Percentiles rank a stretch among this genome's conserved stretches.
These are phyloP conservation scores for Rhynchonema sp. DNA, from an alignment of 2,888 invertebrate species.

Conservation along the genomic window DNA sequence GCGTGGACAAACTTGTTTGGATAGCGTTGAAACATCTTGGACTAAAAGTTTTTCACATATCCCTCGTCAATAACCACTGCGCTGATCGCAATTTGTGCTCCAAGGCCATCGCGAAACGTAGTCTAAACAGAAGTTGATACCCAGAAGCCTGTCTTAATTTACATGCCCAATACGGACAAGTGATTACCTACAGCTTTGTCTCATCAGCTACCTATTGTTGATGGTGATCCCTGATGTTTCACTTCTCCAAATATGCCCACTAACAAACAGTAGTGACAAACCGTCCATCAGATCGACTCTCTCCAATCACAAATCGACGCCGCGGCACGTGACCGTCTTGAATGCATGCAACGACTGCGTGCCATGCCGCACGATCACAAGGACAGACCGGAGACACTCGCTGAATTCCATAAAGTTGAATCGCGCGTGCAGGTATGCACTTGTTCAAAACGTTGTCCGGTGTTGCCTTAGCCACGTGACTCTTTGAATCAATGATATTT, in stretches of 20 bases:
- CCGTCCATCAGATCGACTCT: conserved; percentile 45
- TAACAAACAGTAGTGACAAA: background rate
- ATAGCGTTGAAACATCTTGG: too few relatives aligned
- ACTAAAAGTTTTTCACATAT: too few relatives aligned
- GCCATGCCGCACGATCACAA: too few relatives aligned
- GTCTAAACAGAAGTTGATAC: too few relatives aligned
- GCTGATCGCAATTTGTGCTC: too few relatives aligned
- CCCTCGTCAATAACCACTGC: too few relatives aligned
- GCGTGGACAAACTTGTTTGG: too few relatives aligned
- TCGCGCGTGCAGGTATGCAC: background rate
- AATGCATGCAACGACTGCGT: conserved; percentile 29
- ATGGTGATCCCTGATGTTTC: background rate
- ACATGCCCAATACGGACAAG: background rate
- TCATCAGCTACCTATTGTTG: background rate
- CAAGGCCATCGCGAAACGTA: too few relatives aligned
- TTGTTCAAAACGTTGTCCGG: too few relatives aligned
- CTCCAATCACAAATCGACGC: conserved; percentile 53
- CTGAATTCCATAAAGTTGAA: background rate
- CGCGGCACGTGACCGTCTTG: conserved; percentile 42
- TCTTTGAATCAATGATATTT: too few relatives aligned
- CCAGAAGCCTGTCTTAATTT: background rate
- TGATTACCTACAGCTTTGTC: too few relatives aligned
- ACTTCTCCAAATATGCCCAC: background rate
- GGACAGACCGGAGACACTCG: background rate
- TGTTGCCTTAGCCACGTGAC: too few relatives aligned